A percentile compares a stretch with the other conserved stretches of the same genome.
phyloP scores from a whole-genome alignment of 1,140 invertebrate genomes.

The Drosophila ohnishii region DNA sequence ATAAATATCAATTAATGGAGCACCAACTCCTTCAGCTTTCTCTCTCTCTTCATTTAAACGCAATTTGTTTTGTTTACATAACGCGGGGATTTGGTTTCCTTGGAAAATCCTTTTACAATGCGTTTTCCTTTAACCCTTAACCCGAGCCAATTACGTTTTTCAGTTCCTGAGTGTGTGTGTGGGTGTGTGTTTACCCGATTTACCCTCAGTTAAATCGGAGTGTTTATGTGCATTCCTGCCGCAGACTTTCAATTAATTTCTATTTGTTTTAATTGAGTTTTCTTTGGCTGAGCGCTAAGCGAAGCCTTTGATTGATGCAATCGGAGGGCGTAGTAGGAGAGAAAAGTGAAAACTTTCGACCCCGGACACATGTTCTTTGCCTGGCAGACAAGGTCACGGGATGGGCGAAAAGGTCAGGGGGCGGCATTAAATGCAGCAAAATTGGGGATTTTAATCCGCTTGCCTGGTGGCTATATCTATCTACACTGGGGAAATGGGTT shows the following conservation, averaged over 20 bases:
- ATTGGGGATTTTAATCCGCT: conserved; percentile 13
- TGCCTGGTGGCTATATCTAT: conserved; percentile 6
- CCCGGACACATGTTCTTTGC: conserved; percentile 58
- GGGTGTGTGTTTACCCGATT: conserved; percentile 27
- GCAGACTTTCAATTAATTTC: conserved; percentile 71
- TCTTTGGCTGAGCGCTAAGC: conserved; percentile 48
- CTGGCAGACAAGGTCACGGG: conserved; percentile 58
- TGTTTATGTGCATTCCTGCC: conserved; percentile 45
- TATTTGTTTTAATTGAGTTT: conserved; percentile 76
- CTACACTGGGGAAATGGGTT: background rate
- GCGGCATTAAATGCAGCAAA: conserved; percentile 22
- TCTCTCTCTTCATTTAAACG: conserved; percentile 25
- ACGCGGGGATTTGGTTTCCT: conserved; percentile 50
- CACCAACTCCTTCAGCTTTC: conserved; percentile 19
- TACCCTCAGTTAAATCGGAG: conserved; percentile 32
- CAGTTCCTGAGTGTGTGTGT: background rate
- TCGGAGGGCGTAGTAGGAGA: background rate
- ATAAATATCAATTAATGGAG: conserved; percentile 45
- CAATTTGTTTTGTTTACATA: conserved; percentile 62
- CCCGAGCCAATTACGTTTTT: conserved; percentile 37
- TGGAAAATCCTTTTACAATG: conserved; percentile 37
- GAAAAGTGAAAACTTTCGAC: conserved; percentile 49
- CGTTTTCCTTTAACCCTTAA: conserved; percentile 16
- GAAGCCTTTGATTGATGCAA: conserved; percentile 69
- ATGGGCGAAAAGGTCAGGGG: conserved; percentile 31